Evolutionary conservation across 2,888 invertebrate species (phyloP), one percentile per base, ranked within the genome.

Genomic region (Drosophila vallismaia): DNA sequence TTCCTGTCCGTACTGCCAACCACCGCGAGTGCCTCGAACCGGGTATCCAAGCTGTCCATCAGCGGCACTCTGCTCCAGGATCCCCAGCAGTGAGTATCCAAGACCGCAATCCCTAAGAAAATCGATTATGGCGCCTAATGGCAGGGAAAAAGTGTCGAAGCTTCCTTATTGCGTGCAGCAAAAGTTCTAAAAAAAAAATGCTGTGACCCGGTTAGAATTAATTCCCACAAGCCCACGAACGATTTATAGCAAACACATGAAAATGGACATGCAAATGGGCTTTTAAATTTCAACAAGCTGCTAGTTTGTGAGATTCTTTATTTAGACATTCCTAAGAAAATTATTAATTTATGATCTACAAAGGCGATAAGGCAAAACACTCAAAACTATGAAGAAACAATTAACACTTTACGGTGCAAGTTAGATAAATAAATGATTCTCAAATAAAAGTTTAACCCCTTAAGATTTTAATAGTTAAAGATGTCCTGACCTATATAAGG

Each of bases 61-160:
- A 89, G 79, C 67, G 91, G 91, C 52, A 84, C 73, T 52, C 67
- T 91, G 24, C 74, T 67, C 45, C 74, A 83, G 26, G 59, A 84
- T 48, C 88, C 91, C 28, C 67, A 88, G 63, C 85, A 91, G 91
- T 91, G 85, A 90, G 91, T 90, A 26, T 40, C 50, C 26, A 1
- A 24, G 7, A 33, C 12, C 14, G 12, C 44, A 8, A 24, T 10
- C 14, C 45, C 67, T 46, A 54, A 28, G 33, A 75, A 77, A 71
- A 84, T 77, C 73, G 72, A 86, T 77, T 64, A 36, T 6, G 5
- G n/a, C 5, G 12, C 36, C 24, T 26, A n/a, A 44, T 38, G 31
- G 40, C 24, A 5, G n/a, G 6, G 29, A 66, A 44, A 54, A 54
- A 26, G 24, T 7, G 31, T n/a, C 1, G 26, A 46, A 42, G 12